Base-by-base conservation (phyloP, 2,113 vertebrate species). In the Dascyllus trimaculatus region DNA sequence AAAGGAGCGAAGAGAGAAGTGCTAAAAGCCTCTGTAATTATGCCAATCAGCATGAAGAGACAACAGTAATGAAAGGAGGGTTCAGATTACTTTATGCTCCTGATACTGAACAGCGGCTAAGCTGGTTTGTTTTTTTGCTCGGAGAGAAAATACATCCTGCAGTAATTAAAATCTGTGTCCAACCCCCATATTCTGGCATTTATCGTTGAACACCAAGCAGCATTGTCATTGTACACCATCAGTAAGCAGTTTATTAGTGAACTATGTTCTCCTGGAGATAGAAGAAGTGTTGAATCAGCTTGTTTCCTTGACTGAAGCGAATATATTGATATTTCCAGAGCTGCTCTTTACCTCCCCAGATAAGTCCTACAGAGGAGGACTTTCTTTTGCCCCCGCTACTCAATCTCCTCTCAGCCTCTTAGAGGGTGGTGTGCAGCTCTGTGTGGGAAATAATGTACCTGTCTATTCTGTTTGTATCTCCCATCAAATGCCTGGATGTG, bases 281-380 rank as follows among this genome's bases (percentile, higher is more conserved):
- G 75, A 84, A 84, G 32, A 85, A 85, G 43, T 71, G 68, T 82
- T 43, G 81, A 84, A 78, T 90, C 84, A 82, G 91, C 86, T 69
- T 82, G 72, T 82, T 88, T 58, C 57, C 78, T 56, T 85, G 65
- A 91, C 69, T 86, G 84, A 85, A 88, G 80, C 49, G 6, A 63
- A 78, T 75, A 68, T 89, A 89, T 92, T 87, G 88, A 89, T 91
- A 90, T 90, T 89, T 89, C 78, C 75, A 85, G 68, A 73, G 72
- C 87, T 75, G 66, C 58, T 81, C 68, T 79, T 72, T 85, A 62
- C 62, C 67, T 72, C 57, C 51, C 25, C 79, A 78, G 78, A 80
- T 74, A 60, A 82, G 84, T 88, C 86, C 78, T 40, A 61, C 22
- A 58, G 84, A 80, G 65, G 40, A 80, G 59, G 69, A 78, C 79